Base-by-base conservation (phyloP, 2,113 vertebrate species). In the Polypterus bichir region DNA sequence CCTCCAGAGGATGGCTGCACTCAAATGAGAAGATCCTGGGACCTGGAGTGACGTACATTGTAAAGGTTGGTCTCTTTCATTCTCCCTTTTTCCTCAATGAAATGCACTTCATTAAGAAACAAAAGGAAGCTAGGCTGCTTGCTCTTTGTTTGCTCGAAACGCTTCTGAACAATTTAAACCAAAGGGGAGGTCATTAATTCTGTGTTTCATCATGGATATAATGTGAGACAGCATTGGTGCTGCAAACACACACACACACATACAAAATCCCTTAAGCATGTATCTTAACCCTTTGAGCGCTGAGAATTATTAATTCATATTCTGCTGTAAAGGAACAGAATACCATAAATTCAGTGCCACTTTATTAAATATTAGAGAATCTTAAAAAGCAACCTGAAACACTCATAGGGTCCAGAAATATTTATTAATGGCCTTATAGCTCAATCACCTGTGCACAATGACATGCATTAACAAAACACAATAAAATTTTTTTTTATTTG, bases 11-110 rank as follows among this genome's bases (percentile, higher is more conserved):
- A 73, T 91, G 89, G 89, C 86, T 92, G 65, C 92, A 95, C 79
- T 83, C 89, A 4, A 92, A 76, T 51, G 96, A 98, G 71, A 97
- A 98, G 87, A 95, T 97, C 80, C 86, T 92, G 70, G 96, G 96
- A 76, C 88, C 93, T 46, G 96, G 96, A 77, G 92, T 97, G 83
- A 97, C 91, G 72, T 98, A 96, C 68, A 76, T 93, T 59, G 94
- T 97, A 69, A 97, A 98, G 93, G 94, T 98, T 88, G 79, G 92
- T 91, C 72, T 76, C 60, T 57, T 67, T 53, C 56, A 60, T 72
- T 80, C 68, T 78, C n/a, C 76, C 62, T 66, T 78, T 85, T 79
- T 77, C 67, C 60, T 77, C 74, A 77, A 74, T 78, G 74, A 77
- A 72, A 74, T 46, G 48, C 59, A 52, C 47, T 59, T 54, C 51